Conservation (phyloP, 1,140 invertebrate species). For the Pristionchus pacificus region DNA sequence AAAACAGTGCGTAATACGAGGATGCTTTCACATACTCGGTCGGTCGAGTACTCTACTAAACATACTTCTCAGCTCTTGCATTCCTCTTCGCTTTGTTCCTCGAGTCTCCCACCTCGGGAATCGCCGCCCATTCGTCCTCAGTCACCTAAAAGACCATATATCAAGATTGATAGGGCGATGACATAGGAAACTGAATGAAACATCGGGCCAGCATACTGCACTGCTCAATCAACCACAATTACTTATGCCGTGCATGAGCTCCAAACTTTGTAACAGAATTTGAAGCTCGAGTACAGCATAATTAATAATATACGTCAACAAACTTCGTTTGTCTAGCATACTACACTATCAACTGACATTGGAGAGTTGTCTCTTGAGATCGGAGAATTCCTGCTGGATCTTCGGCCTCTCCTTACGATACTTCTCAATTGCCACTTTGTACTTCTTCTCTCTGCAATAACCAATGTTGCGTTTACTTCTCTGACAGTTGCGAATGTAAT, state of each 20-base stretch:
- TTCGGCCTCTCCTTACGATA: conserved; percentile 97
- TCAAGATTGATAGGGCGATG: too few relatives aligned
- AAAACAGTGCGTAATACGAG: conserved; percentile 1
- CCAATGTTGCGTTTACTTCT: too few relatives aligned
- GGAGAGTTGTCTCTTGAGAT: conserved; percentile 85
- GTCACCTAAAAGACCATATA: conserved; percentile 53
- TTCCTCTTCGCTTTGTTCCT: conserved; percentile 93
- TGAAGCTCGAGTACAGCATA: too few relatives aligned
- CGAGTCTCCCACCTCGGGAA: conserved; percentile 98
- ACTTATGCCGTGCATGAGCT: too few relatives aligned
- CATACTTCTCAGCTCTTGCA: conserved; percentile 80
- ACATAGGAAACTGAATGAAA: too few relatives aligned
- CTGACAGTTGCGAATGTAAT: background rate
- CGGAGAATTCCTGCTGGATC: conserved; percentile 98
- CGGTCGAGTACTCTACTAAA: conserved; percentile 12
- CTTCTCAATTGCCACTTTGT: conserved; percentile 77
- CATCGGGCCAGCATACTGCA: too few relatives aligned
- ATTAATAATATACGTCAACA: too few relatives aligned
- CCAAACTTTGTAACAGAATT: too few relatives aligned
- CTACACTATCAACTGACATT: too few relatives aligned
- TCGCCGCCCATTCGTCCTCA: conserved; percentile 89
- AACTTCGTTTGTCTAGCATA: too few relatives aligned
- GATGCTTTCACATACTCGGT: background rate
- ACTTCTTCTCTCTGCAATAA: conserved; percentile 62
- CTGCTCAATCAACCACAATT: too few relatives aligned